Evolutionary conservation across 2,797 vertebrate genomes (phyloP), one percentile per base, ranked within the genome.

Genomic region (Microchirus variegatus): DNA sequence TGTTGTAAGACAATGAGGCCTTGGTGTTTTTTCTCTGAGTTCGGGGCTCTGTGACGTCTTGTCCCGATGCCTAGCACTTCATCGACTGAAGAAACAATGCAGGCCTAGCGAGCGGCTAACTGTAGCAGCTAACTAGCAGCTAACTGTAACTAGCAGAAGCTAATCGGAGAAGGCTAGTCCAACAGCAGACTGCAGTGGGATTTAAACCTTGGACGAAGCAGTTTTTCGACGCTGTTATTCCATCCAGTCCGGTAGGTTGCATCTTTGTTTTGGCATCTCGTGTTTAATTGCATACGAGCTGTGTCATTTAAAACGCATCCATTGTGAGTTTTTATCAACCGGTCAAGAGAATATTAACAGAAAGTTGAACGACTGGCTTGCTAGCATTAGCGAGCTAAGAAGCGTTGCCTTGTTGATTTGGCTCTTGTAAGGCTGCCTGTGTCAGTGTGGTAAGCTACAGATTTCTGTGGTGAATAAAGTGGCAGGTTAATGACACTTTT

Each of bases 1-100:
- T 26, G 4, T 9, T 13, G 35, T 12, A 36, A n/a, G 62, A 78
- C 16, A 57, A 84, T 81, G 85, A 47, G 1, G 45, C 10, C 7
- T 5, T 8, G 9, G 36, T 35, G 26, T 57, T 48, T 59, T 56
- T 14, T 12, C 15, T 42, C 1, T 40, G 70, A 55, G 40, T 63
- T 48, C 26, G 17, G 38, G 52, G 41, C 66, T 40, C 54, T 79
- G 31, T 65, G 35, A 64, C 42, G 62, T 37, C 37, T 63, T 22
- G 43, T 64, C 4, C 16, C 3, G 81, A 69, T 64, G 77, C 59
- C 53, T 4, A 44, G 66, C 77, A 52, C 63, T 44, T 58, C 53
- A 38, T 76, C 83, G 84, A 70, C 59, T 67, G 63, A 60, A 69
- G 86, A 88, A 85, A 90, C 89, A 92, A 91, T 90, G 90, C 87